Conservation (phyloP, 2,113 vertebrate species). For the Rhinopomastus cyanomelas region DNA sequence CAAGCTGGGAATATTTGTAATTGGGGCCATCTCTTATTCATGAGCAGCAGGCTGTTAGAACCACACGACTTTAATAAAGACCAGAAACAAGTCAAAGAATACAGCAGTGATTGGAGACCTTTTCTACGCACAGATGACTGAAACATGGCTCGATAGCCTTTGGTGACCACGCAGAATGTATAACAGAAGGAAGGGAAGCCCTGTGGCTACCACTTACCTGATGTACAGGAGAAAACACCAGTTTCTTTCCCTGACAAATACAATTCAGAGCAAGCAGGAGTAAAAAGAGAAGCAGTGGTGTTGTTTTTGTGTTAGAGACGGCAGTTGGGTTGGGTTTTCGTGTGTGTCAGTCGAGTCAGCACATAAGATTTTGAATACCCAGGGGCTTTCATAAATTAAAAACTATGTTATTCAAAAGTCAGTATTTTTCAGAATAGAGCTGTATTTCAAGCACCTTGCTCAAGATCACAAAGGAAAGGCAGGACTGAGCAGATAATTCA, state of each 20-base stretch:
- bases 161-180: neutral
- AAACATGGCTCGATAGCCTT: neutral
- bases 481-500: neutral
- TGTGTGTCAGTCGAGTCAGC: neutral
- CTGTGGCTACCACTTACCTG: neutral
- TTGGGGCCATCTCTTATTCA: neutral
- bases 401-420: neutral
- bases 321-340: accelerated
- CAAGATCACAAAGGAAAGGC: neutral
- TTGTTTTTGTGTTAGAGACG: neutral
- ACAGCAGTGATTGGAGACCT: neutral
- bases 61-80: neutral
- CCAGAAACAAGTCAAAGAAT: neutral
- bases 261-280: neutral
- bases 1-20: constrained; percentile 13
- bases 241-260: neutral
- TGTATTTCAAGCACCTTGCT: neutral
- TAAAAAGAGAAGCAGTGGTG: neutral
- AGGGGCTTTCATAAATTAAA: neutral
- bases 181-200: neutral
- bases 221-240: neutral
- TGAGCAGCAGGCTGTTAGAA: constrained; percentile 10
- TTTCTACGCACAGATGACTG: constrained; percentile 19
- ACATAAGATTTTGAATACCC: neutral
- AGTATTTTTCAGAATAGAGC: neutral